Evolutionary conservation across 64 coral and sea anemone genomes (phyloP).

Genomic region (Montipora sp.): DNA sequence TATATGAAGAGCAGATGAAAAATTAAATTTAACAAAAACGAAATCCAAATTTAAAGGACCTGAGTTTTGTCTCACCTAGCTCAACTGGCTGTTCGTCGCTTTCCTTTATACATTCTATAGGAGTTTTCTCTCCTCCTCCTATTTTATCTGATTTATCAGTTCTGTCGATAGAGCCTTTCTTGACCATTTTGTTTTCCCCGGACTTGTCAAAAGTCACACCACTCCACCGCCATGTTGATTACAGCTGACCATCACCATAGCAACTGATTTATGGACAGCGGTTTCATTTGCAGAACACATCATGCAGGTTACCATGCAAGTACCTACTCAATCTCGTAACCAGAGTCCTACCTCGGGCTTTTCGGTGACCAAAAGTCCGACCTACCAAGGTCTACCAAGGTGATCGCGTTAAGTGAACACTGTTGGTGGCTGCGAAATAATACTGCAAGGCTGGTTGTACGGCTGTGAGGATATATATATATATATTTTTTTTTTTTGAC

Average conservation of each 20-base stretch:
- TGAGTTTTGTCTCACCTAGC: constrained; percentile 49
- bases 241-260: constrained; percentile 32
- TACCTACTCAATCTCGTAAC: no score
- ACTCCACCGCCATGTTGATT: constrained; percentile 73
- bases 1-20: not conserved
- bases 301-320: no score
- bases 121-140: constrained; percentile 81
- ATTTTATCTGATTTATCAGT: constrained; percentile 71
- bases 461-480: no score
- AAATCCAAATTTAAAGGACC: not conserved
- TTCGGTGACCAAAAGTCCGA: no score
- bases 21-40: not conserved
- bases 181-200: constrained; percentile 64
- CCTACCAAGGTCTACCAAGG: no score
- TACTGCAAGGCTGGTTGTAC: no score
- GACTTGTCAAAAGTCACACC: not conserved
- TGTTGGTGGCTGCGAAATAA: no score
- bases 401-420: no score
- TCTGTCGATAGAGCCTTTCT: constrained; percentile 75
- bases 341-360: no score
- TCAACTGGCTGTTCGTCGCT: constrained; percentile 62
- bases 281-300: no score
- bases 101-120: constrained; percentile 76
- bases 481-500: no score
- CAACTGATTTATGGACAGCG: not conserved